phyloP scores from a whole-genome alignment of 2,888 invertebrate species.

The Drosophila mimetica region DNA sequence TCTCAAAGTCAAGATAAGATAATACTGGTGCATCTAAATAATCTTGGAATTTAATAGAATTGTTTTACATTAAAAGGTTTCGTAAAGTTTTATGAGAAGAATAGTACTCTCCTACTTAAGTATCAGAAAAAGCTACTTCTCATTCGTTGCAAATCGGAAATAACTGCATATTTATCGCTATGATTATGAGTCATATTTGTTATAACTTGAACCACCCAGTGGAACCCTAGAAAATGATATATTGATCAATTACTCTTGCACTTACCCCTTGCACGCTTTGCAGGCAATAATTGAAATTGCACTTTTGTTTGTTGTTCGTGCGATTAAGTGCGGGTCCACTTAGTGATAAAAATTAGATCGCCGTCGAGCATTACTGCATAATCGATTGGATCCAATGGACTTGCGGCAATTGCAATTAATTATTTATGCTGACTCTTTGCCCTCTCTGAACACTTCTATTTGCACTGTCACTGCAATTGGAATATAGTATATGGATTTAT shows the following conservation, averaged over 20 bases:
- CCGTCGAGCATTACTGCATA: slow-evolving; percentile 28
- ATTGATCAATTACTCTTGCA: slow-evolving; percentile 13
- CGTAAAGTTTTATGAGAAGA: too few relatives aligned
- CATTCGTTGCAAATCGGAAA: neutral
- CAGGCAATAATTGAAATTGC: slow-evolving; percentile 6
- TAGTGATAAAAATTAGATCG: slow-evolving; percentile 23
- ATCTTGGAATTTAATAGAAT: too few relatives aligned
- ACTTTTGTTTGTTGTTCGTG: neutral
- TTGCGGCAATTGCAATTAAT: slow-evolving; percentile 13
- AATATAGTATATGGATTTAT: neutral
- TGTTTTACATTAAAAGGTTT: too few relatives aligned
- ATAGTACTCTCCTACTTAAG: too few relatives aligned
- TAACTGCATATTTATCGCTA: neutral
- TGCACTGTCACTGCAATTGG: slow-evolving; percentile 11
- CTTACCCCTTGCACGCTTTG: slow-evolving; percentile 4
- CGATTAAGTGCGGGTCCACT: slow-evolving; percentile 27
- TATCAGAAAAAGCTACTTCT: neutral
- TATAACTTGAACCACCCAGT: neutral
- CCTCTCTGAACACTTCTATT: neutral
- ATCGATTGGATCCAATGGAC: slow-evolving; percentile 28
- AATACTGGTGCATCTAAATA: neutral
- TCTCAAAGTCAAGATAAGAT: neutral
- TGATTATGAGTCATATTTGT: neutral
- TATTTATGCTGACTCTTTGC: slow-evolving; percentile 10
- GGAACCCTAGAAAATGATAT: slow-evolving; percentile 1